A percentile compares a stretch with the other conserved stretches of the same genome.
phyloP scores from a whole-genome alignment of 2,797 vertebrate genomes.

The Dicrostonyx torquatus region DNA sequence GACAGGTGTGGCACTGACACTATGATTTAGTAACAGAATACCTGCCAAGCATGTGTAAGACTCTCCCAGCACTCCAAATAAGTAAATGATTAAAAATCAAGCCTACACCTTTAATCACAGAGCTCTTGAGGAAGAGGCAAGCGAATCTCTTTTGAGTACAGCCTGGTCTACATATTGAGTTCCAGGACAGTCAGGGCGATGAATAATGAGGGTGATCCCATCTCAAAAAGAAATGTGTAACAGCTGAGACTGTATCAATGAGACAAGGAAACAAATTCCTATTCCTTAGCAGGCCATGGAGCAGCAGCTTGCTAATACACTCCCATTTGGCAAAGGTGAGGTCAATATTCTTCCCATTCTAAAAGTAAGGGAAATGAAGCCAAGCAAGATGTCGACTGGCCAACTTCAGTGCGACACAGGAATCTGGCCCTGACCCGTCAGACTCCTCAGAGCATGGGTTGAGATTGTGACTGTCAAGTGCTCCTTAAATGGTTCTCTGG shows the following conservation, averaged over 20 bases:
- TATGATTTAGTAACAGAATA: not conserved
- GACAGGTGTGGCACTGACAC: not conserved
- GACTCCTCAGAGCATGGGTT: not conserved
- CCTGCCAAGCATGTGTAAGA: not conserved
- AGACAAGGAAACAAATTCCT: not conserved
- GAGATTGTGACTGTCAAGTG: not conserved
- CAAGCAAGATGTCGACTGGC: not conserved
- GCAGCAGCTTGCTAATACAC: not conserved
- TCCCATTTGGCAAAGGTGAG: not conserved
- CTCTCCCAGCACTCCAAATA: not conserved
- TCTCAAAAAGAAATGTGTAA: not conserved
- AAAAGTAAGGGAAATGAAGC: slow-evolving; percentile 7
- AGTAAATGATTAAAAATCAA: not conserved
- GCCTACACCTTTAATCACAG: not conserved
- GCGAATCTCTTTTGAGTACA: not conserved
- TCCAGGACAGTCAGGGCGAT: not conserved
- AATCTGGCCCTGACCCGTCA: not conserved
- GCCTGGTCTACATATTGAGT: not conserved
- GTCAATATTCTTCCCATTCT: not conserved
- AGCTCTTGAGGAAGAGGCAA: not conserved
- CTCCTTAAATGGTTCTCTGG: not conserved
- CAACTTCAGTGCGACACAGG: not conserved
- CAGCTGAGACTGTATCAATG: not conserved
- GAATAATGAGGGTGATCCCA: not conserved
- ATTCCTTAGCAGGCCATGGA: not conserved